Conservation (phyloP, 2,113 vertebrate species). For the Rallus limicola region DNA sequence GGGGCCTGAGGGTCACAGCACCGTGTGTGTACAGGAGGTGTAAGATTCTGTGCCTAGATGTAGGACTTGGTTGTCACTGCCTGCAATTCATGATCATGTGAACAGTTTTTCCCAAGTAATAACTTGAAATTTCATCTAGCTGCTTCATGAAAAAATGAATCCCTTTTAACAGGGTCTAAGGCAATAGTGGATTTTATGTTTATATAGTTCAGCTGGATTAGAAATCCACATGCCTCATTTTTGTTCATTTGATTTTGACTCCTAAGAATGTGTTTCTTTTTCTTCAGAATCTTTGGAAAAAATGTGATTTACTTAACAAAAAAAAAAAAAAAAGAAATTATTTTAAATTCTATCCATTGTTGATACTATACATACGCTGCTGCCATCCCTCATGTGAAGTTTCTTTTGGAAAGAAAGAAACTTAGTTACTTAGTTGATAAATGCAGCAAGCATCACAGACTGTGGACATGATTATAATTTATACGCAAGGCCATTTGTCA, state of each 20-base stretch:
- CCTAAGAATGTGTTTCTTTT: neutral
- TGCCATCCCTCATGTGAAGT: neutral
- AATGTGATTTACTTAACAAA: neutral
- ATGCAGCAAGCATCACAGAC: neutral
- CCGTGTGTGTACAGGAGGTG: neutral
- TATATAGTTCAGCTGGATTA: neutral
- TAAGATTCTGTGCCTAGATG: rapidly evolving
- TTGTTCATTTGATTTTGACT: neutral
- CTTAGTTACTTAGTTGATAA: neutral
- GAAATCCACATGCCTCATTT: neutral
- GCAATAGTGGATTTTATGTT: neutral
- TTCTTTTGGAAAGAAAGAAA: neutral
- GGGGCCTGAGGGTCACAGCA: neutral
- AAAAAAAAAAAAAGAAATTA: neutral
- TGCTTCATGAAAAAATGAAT: neutral
- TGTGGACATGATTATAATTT: neutral
- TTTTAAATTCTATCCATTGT: neutral
- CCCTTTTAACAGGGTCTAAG: neutral
- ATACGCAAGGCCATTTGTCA: neutral
- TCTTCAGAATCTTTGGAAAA: neutral
- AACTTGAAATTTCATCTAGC: neutral
- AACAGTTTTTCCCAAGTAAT: neutral
- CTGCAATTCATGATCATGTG: neutral
- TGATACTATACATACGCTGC: neutral
- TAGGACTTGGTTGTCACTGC: neutral